Percentiles rank a stretch among this genome's conserved stretches.
These are phyloP conservation scores for Caenorhabditis sp. DNA, from an alignment of 2,888 invertebrate genomes.

Conservation along the genomic window DNA sequence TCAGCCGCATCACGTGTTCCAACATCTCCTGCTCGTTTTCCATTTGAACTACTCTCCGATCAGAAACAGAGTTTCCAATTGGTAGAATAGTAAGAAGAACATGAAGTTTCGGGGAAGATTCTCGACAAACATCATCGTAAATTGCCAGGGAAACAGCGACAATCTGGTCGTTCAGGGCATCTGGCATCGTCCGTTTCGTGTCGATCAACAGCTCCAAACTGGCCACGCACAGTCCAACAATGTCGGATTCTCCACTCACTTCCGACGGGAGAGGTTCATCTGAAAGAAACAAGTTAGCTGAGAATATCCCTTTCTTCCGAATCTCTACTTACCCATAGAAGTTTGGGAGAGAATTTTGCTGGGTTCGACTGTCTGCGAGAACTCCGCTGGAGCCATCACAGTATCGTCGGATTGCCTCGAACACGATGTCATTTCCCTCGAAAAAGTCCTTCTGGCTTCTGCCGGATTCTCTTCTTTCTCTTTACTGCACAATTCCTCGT, in stretches of 20 bases:
- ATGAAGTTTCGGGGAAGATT: constrained; percentile 43
- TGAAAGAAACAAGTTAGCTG: too few relatives aligned
- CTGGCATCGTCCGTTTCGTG: constrained; percentile 62
- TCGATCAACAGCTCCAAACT: constrained; percentile 68
- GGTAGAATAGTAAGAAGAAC: constrained; percentile 48
- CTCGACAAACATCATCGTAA: constrained; percentile 64
- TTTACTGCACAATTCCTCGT: neutral
- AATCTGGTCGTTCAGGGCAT: constrained; percentile 60
- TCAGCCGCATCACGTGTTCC: constrained; percentile 16
- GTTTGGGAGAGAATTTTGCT: constrained; percentile 52
- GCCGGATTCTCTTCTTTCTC: neutral
- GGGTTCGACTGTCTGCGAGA: constrained; percentile 24
- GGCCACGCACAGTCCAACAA: constrained; percentile 61
- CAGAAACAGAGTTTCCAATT: neutral
- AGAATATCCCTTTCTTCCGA: neutral
- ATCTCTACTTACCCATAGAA: constrained; percentile 10
- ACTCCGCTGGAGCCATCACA: constrained; percentile 36
- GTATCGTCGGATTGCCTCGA: constrained; percentile 32
- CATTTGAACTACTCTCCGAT: constrained; percentile 4
- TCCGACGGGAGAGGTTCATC: constrained; percentile 31
- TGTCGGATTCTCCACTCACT: constrained; percentile 57
- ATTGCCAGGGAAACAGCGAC: constrained; percentile 62
- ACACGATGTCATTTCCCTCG: constrained; percentile 47
- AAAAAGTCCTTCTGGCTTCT: constrained; percentile 9
- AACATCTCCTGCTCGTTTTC: constrained; percentile 35